Evolutionary conservation across 2,797 vertebrate species (phyloP).

Genomic region (Philypnodon macrostomus): DNA sequence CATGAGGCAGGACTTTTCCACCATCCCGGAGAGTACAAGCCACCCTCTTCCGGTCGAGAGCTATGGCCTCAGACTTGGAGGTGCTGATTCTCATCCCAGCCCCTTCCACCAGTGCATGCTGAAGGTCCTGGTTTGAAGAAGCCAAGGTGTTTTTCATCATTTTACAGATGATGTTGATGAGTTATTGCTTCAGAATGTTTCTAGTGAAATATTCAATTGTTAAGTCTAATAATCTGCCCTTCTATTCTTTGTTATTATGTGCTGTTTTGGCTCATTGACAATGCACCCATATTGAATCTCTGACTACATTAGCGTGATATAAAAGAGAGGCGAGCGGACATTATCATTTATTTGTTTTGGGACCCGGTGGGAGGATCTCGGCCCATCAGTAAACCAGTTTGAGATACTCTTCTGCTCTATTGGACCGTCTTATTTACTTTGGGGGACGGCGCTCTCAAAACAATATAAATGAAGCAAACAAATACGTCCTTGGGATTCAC

Average conservation of each 20-base stretch:
- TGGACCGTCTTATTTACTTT: slow-evolving; percentile 67
- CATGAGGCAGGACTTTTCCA: too few relatives aligned
- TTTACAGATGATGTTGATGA: too few relatives aligned
- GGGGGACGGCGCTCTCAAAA: slow-evolving; percentile 44
- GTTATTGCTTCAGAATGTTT: too few relatives aligned
- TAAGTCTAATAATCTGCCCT: slow-evolving; percentile 3
- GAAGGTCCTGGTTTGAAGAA: too few relatives aligned
- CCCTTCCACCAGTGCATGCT: too few relatives aligned
- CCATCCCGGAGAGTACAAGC: too few relatives aligned
- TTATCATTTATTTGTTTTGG: slow-evolving; percentile 46
- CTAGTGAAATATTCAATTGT: too few relatives aligned
- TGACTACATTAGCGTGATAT: slow-evolving; percentile 18
- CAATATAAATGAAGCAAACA: slow-evolving; percentile 57
- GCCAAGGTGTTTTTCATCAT: too few relatives aligned
- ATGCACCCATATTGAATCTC: slow-evolving; percentile 22
- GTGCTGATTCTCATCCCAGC: too few relatives aligned
- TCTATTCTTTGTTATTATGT: slow-evolving; percentile 9
- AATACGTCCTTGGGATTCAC: slow-evolving; percentile 53
- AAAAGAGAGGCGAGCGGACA: slow-evolving; percentile 30
- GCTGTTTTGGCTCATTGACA: slow-evolving; percentile 17
- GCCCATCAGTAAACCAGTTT: slow-evolving; percentile 48
- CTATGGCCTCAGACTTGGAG: too few relatives aligned
- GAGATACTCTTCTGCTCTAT: slow-evolving; percentile 56
- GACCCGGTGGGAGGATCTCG: slow-evolving; percentile 40
- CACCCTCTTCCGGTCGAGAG: too few relatives aligned